These are phyloP conservation scores for Chromoteleia sp. DNA, from an alignment of 2,888 invertebrate species.

Conservation along the genomic window DNA sequence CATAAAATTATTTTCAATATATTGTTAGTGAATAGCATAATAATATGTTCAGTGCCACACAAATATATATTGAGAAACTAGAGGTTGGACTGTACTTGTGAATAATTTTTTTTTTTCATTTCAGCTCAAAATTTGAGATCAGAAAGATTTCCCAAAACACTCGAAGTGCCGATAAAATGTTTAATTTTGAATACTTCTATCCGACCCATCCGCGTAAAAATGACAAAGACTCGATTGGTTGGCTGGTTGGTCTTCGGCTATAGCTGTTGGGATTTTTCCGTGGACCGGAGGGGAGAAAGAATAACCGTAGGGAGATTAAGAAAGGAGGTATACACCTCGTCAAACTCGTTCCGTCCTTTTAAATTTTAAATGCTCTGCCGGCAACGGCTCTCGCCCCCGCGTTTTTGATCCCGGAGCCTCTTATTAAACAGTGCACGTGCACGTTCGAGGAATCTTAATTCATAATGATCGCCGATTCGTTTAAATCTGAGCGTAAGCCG, in stretches of 20 bases:
- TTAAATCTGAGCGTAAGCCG: constrained; percentile 22
- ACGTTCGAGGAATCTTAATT: constrained; percentile 46
- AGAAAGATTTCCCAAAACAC: too few species aligned
- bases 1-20: too few species aligned
- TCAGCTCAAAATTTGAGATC: too few species aligned
- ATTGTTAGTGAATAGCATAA: too few species aligned
- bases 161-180: too few species aligned
- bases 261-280: constrained; percentile 31
- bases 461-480: constrained; percentile 43
- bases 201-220: too few species aligned
- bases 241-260: not conserved
- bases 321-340: constrained; percentile 35
- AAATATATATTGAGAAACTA: too few species aligned
- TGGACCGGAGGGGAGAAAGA: constrained; percentile 15
- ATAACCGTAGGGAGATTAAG: constrained; percentile 16
- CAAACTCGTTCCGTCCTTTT: constrained; percentile 68
- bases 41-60: too few species aligned
- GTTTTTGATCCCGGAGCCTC: constrained; percentile 20
- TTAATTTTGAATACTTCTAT: too few species aligned
- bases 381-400: constrained; percentile 40
- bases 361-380: constrained; percentile 64
- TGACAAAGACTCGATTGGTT: too few species aligned
- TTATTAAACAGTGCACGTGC: constrained; percentile 53
- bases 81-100: too few species aligned
- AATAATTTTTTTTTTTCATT: too few species aligned